Base-by-base conservation (phyloP, 2,113 vertebrate genomes). In the Dasyurus viverrinus region DNA sequence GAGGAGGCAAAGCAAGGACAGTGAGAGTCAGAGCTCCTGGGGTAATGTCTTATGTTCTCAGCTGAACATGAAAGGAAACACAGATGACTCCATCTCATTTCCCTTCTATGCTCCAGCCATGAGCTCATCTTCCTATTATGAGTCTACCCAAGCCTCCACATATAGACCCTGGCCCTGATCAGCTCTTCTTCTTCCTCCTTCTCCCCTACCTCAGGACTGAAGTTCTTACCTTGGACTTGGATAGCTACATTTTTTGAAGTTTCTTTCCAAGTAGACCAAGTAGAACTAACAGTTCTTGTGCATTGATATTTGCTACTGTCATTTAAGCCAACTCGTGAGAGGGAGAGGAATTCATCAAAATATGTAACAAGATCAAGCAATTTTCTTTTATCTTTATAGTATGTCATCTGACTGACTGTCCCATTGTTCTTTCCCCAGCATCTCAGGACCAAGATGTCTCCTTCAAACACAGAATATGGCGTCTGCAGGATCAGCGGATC, bases 251-350 rank as follows among this genome's bases (percentile, higher is more conserved):
- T 53, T 54, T 47, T 55, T 48, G 94, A 46, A 22, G 14, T 76
- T 76, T 4, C n/a, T 68, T 90, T 92, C 46, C 68, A 54, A 94
- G 0, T n/a, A 30, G 24, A 24, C 6, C 23, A 24, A 6, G 0
- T 7, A 54, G 3, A 6, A 25, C 8, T 60, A 30, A 30, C 2
- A 60, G 5, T 11, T 48, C 30, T 52, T 91, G 3, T 54, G 57
- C 89, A 96, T 25, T 19, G 89, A 54, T 94, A 96, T 22, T 12
- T 94, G 91, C 94, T 54, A 0, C 92, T 92, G 92, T 96, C 94
- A 1, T 84, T 27, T 27, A 2, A 19, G 89, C 60, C 94, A 60
- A 90, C 60, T 6, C 92, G 90, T 0, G 52, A 50, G 84, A 94
- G 91, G 90, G 8, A 42, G 3, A 92, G 54, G 24, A 0, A 0